phyloP scores from a whole-genome alignment of 1,140 invertebrate species.

The Pseudomyrmex gracilis region DNA sequence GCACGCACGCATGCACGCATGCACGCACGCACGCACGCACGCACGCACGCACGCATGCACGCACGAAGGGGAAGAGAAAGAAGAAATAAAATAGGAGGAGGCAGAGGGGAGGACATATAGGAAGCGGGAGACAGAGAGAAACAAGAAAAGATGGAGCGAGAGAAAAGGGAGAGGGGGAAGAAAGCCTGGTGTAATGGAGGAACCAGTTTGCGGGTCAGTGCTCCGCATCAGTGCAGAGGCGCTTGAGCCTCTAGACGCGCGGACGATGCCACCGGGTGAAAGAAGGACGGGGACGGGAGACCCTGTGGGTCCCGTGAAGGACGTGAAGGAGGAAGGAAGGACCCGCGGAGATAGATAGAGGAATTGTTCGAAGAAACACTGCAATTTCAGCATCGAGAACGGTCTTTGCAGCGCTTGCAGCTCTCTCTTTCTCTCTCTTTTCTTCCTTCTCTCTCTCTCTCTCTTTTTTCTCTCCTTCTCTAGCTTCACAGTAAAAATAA shows the following conservation, averaged over 20 bases:
- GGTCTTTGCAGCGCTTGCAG: background rate
- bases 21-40: background rate
- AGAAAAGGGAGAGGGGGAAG: constrained; percentile 66
- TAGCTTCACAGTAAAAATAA: background rate
- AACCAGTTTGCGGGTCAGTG: constrained; percentile 78
- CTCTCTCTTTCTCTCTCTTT: background rate
- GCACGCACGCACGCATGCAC: background rate
- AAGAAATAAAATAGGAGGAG: constrained; percentile 38
- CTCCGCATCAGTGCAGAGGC: constrained; percentile 74
- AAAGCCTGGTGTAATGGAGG: constrained; percentile 77
- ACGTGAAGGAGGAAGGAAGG: constrained; percentile 62
- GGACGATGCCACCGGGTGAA: constrained; percentile 74
- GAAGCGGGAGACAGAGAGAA: constrained; percentile 29
- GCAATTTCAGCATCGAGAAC: constrained; percentile 4
- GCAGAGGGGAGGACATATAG: background rate
- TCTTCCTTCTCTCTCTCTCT: no score
- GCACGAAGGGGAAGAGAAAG: constrained; percentile 12
- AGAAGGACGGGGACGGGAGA: constrained; percentile 69
- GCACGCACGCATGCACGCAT: background rate
- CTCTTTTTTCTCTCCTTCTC: no score
- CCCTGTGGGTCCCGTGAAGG: constrained; percentile 61
- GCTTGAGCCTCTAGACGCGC: constrained; percentile 72
- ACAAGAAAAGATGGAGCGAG: constrained; percentile 48
- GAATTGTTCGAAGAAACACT: constrained; percentile 20
- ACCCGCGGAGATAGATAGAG: constrained; percentile 55